A percentile compares a stretch with the other conserved stretches of the same genome.
These are phyloP conservation scores for Xenopus petersii DNA, from an alignment of 2,797 vertebrate genomes.

Conservation along the genomic window DNA sequence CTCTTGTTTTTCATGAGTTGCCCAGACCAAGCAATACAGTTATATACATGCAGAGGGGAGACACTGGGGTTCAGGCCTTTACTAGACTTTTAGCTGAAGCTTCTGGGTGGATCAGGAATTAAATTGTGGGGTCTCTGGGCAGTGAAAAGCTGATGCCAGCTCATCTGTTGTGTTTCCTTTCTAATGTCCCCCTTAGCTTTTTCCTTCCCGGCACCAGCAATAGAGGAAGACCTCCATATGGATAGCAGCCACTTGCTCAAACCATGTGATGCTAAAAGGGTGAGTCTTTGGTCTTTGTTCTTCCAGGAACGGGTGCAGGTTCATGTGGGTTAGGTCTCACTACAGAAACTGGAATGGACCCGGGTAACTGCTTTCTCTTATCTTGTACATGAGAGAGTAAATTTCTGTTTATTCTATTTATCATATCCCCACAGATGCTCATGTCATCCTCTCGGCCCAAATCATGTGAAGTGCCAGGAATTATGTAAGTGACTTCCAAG, in stretches of 20 bases:
- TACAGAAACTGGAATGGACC: too few species aligned
- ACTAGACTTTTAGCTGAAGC: too few species aligned
- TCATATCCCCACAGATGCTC: constrained; percentile 66
- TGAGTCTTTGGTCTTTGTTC: constrained; percentile 26
- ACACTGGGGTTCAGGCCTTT: too few species aligned
- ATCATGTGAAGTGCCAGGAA: constrained; percentile 90
- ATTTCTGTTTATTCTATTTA: not conserved
- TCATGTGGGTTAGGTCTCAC: too few species aligned
- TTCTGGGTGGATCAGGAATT: too few species aligned
- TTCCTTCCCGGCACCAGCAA: constrained; percentile 82
- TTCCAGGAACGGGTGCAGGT: too few species aligned
- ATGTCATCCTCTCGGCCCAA: constrained; percentile 79
- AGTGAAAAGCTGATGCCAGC: too few species aligned
- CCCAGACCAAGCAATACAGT: too few species aligned
- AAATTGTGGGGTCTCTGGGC: too few species aligned
- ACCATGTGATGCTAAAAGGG: constrained; percentile 75
- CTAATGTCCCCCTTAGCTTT: constrained; percentile 65
- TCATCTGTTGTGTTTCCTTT: not conserved
- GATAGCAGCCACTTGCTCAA: constrained; percentile 78
- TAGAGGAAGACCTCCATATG: constrained; percentile 77
- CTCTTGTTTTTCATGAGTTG: too few species aligned
- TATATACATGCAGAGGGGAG: too few species aligned
- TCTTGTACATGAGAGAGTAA: not conserved
- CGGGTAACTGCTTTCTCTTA: not conserved
- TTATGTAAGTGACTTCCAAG: constrained; percentile 74